Base-by-base conservation (phyloP, 2,113 vertebrate genomes). In the Trinectes maculatus region DNA sequence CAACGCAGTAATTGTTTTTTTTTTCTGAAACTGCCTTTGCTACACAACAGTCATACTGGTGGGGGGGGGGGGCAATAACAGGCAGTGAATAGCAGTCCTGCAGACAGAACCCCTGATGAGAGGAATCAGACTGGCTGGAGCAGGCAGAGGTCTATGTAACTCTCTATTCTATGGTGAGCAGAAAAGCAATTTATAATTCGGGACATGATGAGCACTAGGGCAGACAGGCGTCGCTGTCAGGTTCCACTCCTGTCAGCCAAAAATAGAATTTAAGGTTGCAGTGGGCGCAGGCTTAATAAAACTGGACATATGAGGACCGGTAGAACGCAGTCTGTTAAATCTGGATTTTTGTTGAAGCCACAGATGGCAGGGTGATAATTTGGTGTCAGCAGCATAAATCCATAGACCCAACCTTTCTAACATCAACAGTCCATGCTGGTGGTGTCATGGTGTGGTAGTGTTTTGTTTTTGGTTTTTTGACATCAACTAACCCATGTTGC, bases 181-280 rank as follows among this genome's bases (percentile, higher is more conserved):
- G 24, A 42, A 18, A 19, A 13, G 24, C 37, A 43, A 15, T n/a
- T 44, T 6, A 10, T 9, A 5, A 43, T 43, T 4, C 26, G 31
- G 25, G 31, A 25, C 34, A 56, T 3, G 16, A 18, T 11, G 16
- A 25, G 28, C 24, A 22, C 40, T 26, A 36, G 40, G 54, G 34
- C 22, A 4, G 36, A 26, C 12, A 6, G 22, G 22, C 54, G 40
- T 40, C 4, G 34, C 21, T 52, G 49, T 52, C 49, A 13, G 28
- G 48, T 51, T 51, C 48, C 48, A 51, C 26, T 51, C 26, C 26
- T n/a, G 26, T 51, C 48, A 51, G 48, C 4, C 48, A 29, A 8
- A 16, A 31, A 11, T 13, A 48, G 7, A 31, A 51, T 29, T 15
- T 18, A 9, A 52, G 49, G 49, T 29, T 52, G 25, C 15, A 15